A percentile compares a stretch with the other conserved stretches of the same genome.
These are phyloP conservation scores for Lytechinus variegatus DNA, from an alignment of 35 echinoderm and acorn worm species.

Conservation along the genomic window DNA sequence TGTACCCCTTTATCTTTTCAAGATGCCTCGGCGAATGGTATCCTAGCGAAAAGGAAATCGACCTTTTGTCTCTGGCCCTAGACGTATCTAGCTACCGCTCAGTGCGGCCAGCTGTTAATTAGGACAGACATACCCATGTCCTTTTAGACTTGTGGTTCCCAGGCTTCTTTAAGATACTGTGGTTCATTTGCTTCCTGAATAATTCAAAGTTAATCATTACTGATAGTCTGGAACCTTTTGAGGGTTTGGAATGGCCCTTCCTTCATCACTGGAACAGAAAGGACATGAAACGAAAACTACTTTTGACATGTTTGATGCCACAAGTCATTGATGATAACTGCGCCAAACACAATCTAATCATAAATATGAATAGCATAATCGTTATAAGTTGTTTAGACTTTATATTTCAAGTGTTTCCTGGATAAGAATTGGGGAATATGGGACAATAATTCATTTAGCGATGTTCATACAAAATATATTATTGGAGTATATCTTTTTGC, in stretches of 20 bases:
- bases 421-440: too few relatives aligned
- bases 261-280: not conserved
- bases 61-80: not conserved
- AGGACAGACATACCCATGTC: conserved; percentile 16
- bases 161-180: not conserved
- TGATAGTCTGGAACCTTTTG: not conserved
- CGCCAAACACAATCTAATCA: too few relatives aligned
- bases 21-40: not conserved
- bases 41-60: not conserved
- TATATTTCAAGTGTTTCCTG: too few relatives aligned
- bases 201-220: not conserved
- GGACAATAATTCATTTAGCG: too few relatives aligned
- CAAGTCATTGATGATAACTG: not conserved
- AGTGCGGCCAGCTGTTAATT: not conserved
- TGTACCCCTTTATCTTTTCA: not conserved
- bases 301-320: not conserved
- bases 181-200: not conserved
- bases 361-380: too few relatives aligned
- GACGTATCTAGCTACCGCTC: not conserved
- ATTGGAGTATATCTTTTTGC: not conserved
- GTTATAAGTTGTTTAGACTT: too few relatives aligned
- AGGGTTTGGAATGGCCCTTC: not conserved
- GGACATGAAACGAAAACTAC: not conserved
- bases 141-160: not conserved
- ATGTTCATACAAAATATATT: too few relatives aligned